A percentile compares a stretch with the other conserved stretches of the same genome.
Conservation (phyloP, 2,888 invertebrate genomes). For the Agrochola lota region DNA sequence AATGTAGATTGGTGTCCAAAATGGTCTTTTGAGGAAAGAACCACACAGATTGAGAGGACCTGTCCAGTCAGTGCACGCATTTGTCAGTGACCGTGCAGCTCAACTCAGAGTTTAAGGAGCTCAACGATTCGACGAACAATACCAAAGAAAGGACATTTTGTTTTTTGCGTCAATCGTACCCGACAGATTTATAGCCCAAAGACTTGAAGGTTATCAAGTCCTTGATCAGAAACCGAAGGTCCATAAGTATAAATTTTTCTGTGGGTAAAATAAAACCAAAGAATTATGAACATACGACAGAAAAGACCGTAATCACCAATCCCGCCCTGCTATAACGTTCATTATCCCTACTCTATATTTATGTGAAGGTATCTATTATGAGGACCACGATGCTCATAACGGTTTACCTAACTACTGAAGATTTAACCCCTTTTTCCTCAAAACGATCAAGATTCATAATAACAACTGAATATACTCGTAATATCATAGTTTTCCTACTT, state of each 20-base stretch:
- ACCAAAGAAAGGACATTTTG: too few relatives aligned
- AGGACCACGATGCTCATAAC: constrained; percentile 9
- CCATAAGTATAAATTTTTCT: not conserved
- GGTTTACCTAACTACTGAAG: not conserved
- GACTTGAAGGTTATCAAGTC: not conserved
- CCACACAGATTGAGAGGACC: too few relatives aligned
- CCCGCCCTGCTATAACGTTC: too few relatives aligned
- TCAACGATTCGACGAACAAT: too few relatives aligned
- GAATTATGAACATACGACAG: not conserved
- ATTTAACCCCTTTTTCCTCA: constrained; percentile 7
- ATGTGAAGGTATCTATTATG: constrained; percentile 9
- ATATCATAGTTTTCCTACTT: not conserved
- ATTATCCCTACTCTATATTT: constrained; percentile 15
- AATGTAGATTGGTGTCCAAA: too few relatives aligned
- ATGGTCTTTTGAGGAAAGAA: too few relatives aligned
- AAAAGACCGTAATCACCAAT: not conserved
- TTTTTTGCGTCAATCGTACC: too few relatives aligned
- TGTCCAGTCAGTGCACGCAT: too few relatives aligned
- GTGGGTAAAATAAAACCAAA: too few relatives aligned
- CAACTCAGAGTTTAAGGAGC: too few relatives aligned
- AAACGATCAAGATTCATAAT: not conserved
- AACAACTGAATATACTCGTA: too few relatives aligned
- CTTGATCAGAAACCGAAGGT: not conserved
- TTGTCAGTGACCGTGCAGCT: too few relatives aligned
- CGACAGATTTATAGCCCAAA: not conserved